Base-by-base conservation (phyloP, 2,888 invertebrate genomes). In the Lithophane semibrunnea region DNA sequence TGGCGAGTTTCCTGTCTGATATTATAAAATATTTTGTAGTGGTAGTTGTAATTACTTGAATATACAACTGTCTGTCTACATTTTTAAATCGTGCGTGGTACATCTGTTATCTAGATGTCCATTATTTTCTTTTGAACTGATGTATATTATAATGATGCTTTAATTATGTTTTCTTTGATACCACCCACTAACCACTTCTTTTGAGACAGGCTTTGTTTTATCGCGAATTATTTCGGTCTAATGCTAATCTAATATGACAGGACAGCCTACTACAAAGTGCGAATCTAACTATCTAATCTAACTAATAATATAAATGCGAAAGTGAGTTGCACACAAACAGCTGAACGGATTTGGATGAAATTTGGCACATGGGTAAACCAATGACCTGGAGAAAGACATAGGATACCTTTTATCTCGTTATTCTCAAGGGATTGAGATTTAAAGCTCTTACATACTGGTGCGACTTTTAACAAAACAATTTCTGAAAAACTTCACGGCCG, bases 31-130 rank as follows among this genome's bases (percentile, higher is more conserved):
- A 82, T 66, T 74, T 78, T 49, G 29, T 86, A 58, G 70, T 65
- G 64, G 60, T 61, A 77, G 65, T 79, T 73, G 72, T 84, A 86
- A 84, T 84, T 86, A 86, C 72, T 83, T 60, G 63, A 54, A 73
- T 84, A 83, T 79, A 86, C 79, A 84, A 75, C 74, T 75, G 80
- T 72, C 83, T 69, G 86, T 86, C 75, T 79, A 73, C 54, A 60
- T 79, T 66, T 83, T 70, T 67, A 70, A 79, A 24, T 75, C 74
- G 65, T 72, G 79, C 74, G 70, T 74, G 54, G 64, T 85, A 85
- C 66, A 70, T 77, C 68, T 77, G 73, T 72, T 74, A 52, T 72
- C 54, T 54, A n/a, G 37, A 61, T 54, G 73, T 77, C n/a, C 18
- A 8, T 21, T 77, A 77, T 73, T 77, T 83, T 61, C 9, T 63